These are phyloP conservation scores for Nineta flava DNA, from an alignment of 2,888 invertebrate species.

Conservation along the genomic window DNA sequence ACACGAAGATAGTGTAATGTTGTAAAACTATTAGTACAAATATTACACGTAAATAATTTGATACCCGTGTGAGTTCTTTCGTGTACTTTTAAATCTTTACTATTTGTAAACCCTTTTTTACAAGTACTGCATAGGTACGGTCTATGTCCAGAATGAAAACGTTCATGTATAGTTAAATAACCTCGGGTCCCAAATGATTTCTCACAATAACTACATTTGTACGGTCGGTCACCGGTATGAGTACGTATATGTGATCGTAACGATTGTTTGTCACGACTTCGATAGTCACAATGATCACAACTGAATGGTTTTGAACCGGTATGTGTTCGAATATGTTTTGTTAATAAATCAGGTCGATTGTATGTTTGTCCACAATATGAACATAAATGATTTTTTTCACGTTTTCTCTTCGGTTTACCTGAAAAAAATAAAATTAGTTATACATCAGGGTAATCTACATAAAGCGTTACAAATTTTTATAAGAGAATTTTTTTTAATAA, in stretches of 20 bases:
- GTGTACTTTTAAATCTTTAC: conserved; percentile 9
- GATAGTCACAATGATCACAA: conserved; percentile 8
- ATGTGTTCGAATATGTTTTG: conserved; percentile 8
- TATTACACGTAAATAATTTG: conserved; percentile 7
- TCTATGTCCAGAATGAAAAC: conserved; percentile 8
- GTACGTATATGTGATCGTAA: conserved; percentile 7
- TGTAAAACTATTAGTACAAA: conserved; percentile 9
- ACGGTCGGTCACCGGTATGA: conserved; percentile 7
- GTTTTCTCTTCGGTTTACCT: neutral
- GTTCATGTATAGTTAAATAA: conserved; percentile 8
- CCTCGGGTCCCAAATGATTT: conserved; percentile 8
- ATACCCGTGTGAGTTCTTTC: conserved; percentile 9
- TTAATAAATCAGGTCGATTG: conserved; percentile 7
- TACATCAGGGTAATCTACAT: too few relatives aligned
- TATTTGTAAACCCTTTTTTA: conserved; percentile 9
- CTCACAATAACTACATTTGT: conserved; percentile 8
- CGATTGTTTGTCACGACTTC: conserved; percentile 8
- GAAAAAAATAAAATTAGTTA: too few relatives aligned
- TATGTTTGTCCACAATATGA: conserved; percentile 8
- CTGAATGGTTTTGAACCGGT: conserved; percentile 8
- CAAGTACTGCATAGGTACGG: conserved; percentile 7
- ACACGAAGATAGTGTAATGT: conserved; percentile 9
- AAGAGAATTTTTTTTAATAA: too few relatives aligned
- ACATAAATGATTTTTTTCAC: conserved; percentile 8
- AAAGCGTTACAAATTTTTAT: too few relatives aligned